A percentile compares a stretch with the other conserved stretches of the same genome.
Evolutionary conservation across 2,113 vertebrate species (phyloP).

Genomic region (rat (Rattus norvegicus)): GRCr8 NC_086026.1:112937001-112937500

Average conservation of each 20-base stretch:
- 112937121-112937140: not conserved
- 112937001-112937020: not conserved
- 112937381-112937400: not conserved
- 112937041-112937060: not conserved
- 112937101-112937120: not conserved
- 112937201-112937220: not conserved
- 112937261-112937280: not conserved
- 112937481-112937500: not conserved
- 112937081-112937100: not conserved
- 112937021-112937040: not conserved
- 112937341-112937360: not conserved
- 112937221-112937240: constrained; percentile 2
- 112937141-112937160: not conserved
- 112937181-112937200: not conserved
- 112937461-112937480: not conserved
- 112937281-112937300: not conserved
- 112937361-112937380: not conserved
- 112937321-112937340: not conserved
- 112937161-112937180: not conserved
- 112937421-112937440: not conserved
- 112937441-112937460: not conserved
- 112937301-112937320: not conserved
- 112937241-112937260: not conserved
- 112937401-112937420: not conserved
- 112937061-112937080: not conserved